Evolutionary conservation across 2,797 vertebrate species (phyloP).

Genomic region (Masticophis lateralis): DNA sequence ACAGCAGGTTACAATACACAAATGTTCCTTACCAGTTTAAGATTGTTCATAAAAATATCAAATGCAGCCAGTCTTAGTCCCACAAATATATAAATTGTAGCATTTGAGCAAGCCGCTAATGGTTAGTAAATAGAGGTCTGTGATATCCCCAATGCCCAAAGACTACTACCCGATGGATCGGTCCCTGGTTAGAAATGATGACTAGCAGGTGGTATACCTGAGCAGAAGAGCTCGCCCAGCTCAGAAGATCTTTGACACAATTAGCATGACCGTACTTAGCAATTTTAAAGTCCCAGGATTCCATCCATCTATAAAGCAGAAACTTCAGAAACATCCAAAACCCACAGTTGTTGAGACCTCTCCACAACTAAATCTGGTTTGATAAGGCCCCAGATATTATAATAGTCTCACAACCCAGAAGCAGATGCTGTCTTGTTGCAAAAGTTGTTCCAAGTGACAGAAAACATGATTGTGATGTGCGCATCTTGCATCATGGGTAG

Average conservation of each 20-base stretch:
- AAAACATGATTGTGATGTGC: too few species aligned
- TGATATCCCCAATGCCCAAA: background rate
- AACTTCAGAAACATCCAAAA: background rate
- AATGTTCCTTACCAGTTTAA: too few species aligned
- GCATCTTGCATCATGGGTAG: background rate
- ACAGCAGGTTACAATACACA: too few species aligned
- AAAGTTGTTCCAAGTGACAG: too few species aligned
- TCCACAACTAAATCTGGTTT: background rate
- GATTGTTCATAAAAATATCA: too few species aligned
- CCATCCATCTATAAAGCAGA: background rate
- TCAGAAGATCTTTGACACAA: too few species aligned
- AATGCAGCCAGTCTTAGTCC: background rate
- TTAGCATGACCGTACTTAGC: background rate
- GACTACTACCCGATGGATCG: background rate
- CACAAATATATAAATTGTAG: background rate
- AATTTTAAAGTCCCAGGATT: background rate
- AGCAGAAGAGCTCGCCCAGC: too few species aligned
- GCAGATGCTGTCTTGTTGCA: too few species aligned
- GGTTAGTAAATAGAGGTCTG: background rate
- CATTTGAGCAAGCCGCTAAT: background rate
- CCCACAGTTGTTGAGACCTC: background rate
- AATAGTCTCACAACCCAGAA: background rate
- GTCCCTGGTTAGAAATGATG: background rate
- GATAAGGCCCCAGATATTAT: background rate
- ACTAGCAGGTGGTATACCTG: background rate